A percentile compares a stretch with the other conserved stretches of the same genome.
Evolutionary conservation across 2,797 vertebrate genomes (phyloP).

Genomic region (Ctenopoma multispine): DNA sequence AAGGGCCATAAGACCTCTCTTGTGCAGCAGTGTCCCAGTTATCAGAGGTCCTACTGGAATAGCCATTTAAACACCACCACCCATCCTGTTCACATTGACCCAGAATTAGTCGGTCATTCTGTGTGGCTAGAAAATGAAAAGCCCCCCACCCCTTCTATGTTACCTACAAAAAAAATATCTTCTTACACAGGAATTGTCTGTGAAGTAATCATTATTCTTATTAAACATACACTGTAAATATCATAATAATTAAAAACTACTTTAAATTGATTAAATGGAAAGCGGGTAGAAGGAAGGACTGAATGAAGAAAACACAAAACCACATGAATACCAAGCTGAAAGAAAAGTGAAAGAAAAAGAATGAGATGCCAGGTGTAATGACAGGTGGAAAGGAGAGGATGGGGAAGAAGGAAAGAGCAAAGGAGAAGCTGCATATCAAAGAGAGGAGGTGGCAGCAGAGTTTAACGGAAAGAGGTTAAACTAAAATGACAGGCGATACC

Average conservation of each 20-base stretch:
- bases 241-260: background rate
- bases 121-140: conserved; percentile 57
- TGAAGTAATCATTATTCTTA: background rate
- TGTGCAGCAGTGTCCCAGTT: conserved; percentile 72
- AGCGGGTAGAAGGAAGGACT: background rate
- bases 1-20: conserved; percentile 38
- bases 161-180: conserved; percentile 19
- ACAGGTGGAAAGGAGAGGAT: background rate
- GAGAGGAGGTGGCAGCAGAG: conserved; percentile 24
- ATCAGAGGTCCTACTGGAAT: conserved; percentile 49
- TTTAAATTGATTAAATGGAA: background rate
- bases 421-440: conserved; percentile 36
- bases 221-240: background rate
- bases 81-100: conserved; percentile 76
- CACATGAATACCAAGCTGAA: background rate
- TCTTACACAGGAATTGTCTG: background rate
- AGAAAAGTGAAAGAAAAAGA: conserved; percentile 9
- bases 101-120: conserved; percentile 74
- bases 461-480: conserved; percentile 69
- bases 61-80: conserved; percentile 57
- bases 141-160: background rate
- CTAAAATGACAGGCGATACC: conserved; percentile 74
- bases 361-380: background rate
- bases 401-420: conserved; percentile 2
- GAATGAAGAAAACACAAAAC: background rate